Conservation (phyloP, 2,888 invertebrate species). For the Napeogenes sylphis region DNA sequence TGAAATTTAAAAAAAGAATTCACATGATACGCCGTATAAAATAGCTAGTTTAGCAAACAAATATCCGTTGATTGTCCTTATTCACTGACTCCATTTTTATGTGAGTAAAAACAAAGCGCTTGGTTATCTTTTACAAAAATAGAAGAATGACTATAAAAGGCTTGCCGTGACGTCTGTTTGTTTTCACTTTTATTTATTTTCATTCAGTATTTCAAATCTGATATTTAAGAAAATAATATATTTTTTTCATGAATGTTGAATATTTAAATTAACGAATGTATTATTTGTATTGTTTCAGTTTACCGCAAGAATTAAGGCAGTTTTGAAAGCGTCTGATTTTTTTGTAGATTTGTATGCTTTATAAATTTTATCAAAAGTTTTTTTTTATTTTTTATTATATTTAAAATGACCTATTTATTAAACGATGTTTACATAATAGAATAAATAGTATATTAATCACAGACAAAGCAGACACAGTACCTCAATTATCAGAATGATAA, state of each 20-base stretch:
- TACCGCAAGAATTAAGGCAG: constrained; percentile 47
- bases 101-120: constrained; percentile 1
- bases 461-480: no score
- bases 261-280: background rate
- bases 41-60: background rate
- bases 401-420: no score
- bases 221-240: no score
- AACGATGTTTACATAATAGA: no score
- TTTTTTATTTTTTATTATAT: no score
- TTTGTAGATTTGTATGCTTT: constrained; percentile 14
- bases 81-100: constrained; percentile 3
- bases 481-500: no score
- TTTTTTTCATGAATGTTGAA: no score
- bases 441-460: no score
- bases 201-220: background rate
- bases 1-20: background rate
- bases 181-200: background rate
- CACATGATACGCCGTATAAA: background rate
- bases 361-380: constrained; percentile 10
- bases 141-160: constrained; percentile 3
- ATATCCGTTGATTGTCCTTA: background rate
- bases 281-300: constrained; percentile 44
- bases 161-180: constrained; percentile 2
- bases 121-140: constrained; percentile 3
- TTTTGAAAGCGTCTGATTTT: background rate